These are phyloP conservation scores for Portevinia maculata DNA, from an alignment of 2,888 invertebrate species.

Conservation along the genomic window DNA sequence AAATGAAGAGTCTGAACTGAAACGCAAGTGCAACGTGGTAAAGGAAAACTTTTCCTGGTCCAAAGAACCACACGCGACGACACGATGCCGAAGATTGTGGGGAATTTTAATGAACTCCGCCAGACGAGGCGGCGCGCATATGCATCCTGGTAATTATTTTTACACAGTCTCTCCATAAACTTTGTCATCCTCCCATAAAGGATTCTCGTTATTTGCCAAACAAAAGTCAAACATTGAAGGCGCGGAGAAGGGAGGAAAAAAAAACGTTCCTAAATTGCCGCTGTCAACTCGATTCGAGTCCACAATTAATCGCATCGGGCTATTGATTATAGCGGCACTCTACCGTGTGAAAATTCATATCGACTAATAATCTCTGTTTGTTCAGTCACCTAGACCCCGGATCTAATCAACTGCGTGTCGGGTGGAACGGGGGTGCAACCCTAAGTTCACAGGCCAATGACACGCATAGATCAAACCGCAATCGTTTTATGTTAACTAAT, in stretches of 20 bases:
- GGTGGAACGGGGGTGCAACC: slow-evolving; percentile 15
- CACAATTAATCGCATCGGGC: slow-evolving; percentile 63
- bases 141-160: slow-evolving; percentile 70
- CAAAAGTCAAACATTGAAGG: slow-evolving; percentile 62
- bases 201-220: slow-evolving; percentile 16
- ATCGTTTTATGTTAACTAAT: slow-evolving; percentile 73
- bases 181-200: slow-evolving; percentile 27
- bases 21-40: slow-evolving; percentile 52
- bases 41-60: slow-evolving; percentile 34
- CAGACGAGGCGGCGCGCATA: slow-evolving; percentile 59
- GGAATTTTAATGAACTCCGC: slow-evolving; percentile 71
- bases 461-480: slow-evolving; percentile 46
- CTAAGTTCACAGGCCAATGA: slow-evolving; percentile 18
- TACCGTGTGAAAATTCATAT: slow-evolving; percentile 62
- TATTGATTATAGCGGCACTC: neutral
- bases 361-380: slow-evolving; percentile 55
- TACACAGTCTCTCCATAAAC: slow-evolving; percentile 15
- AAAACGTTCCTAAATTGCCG: slow-evolving; percentile 62
- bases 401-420: slow-evolving; percentile 39
- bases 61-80: slow-evolving; percentile 62
- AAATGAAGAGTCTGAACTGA: slow-evolving; percentile 13
- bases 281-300: slow-evolving; percentile 69
- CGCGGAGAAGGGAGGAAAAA: slow-evolving; percentile 2
- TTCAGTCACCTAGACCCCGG: slow-evolving; percentile 44
- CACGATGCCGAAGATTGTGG: slow-evolving; percentile 36